Evolutionary conservation across 2,797 vertebrate species (phyloP), one percentile per base, ranked within the genome.

Genomic region (Cetoscarus ocellatus): DNA sequence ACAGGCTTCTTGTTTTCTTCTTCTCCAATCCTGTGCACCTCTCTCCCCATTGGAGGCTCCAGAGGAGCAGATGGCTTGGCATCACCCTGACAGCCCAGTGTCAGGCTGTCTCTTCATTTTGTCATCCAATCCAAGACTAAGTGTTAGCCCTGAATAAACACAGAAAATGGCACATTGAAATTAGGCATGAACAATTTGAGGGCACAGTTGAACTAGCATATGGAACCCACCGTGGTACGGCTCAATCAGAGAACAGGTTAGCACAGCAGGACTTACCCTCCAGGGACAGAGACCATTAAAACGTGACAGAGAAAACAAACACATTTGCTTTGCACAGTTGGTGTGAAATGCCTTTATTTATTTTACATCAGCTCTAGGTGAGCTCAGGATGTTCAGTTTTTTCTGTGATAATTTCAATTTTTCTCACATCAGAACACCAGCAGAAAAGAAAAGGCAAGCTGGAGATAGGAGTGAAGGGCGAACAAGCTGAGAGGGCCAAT

Each of bases 1-100:
- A 56, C 60, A n/a, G 42, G 40, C 61, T 72, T 84, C 47, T 59
- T 67, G 40, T 70, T 64, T 58, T 49, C 66, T 76, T 63, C 44
- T 71, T 77, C 67, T 56, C 36, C 14, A 13, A 8, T 67, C 64
- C 70, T 82, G 61, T 67, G 75, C 72, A 85, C 74, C 69, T 82
- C 75, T 12, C 80, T 80, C 73, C 79, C 27, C 34, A 76, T 84
- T 86, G 82, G 86, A 88, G 83, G 82, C 86, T 84, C 63, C 73
- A 61, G 86, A 85, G 49, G 77, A 91, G 83, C 93, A 94, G 93
- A 93, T 94, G 93, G 91, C 87, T 89, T 91, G 92, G 92, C 90
- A 93, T 86, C 83, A 88, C 87, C 88, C 82, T 72, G 77, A 83
- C 82, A 85, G 78, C 84, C 81, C 81, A 83, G 83, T 88, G 85